phyloP scores from a whole-genome alignment of 2,888 invertebrate species.

The Phyto melanocephala region DNA sequence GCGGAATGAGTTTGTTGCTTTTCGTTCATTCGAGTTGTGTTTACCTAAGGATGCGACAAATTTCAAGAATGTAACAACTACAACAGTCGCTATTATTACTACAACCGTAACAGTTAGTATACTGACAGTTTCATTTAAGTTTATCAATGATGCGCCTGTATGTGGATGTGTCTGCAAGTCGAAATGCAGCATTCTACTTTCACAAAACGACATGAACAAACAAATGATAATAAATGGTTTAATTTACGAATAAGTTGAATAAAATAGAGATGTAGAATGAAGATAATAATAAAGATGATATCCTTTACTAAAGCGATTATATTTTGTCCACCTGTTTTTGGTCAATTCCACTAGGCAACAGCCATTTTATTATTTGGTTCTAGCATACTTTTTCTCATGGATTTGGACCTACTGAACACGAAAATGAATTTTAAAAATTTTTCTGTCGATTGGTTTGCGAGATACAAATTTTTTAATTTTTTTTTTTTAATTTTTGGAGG shows the following conservation, averaged over 20 bases:
- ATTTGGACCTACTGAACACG: too few species aligned
- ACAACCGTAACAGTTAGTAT: slow-evolving; percentile 25
- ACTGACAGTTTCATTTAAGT: slow-evolving; percentile 25
- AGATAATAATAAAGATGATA: neutral
- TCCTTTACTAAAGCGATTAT: neutral
- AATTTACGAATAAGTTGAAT: slow-evolving; percentile 1
- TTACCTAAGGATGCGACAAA: slow-evolving; percentile 23
- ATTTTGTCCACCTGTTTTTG: neutral
- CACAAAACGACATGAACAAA: slow-evolving; percentile 6
- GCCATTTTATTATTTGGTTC: too few species aligned
- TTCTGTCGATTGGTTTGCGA: too few species aligned
- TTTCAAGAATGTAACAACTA: neutral
- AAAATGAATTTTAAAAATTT: too few species aligned
- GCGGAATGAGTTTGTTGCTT: neutral
- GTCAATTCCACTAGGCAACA: too few species aligned
- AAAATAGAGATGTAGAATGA: neutral
- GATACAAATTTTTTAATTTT: too few species aligned
- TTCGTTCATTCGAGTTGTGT: neutral
- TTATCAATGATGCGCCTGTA: slow-evolving; percentile 28
- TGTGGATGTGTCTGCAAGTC: neutral
- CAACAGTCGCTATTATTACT: slow-evolving; percentile 9
- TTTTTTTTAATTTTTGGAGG: too few species aligned
- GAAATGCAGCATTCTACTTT: neutral
- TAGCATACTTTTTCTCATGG: too few species aligned
- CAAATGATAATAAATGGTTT: slow-evolving; percentile 28